A percentile compares a stretch with the other conserved stretches of the same genome.
Conservation (phyloP, 2,888 invertebrate species). For the Sthenelais limicola region DNA sequence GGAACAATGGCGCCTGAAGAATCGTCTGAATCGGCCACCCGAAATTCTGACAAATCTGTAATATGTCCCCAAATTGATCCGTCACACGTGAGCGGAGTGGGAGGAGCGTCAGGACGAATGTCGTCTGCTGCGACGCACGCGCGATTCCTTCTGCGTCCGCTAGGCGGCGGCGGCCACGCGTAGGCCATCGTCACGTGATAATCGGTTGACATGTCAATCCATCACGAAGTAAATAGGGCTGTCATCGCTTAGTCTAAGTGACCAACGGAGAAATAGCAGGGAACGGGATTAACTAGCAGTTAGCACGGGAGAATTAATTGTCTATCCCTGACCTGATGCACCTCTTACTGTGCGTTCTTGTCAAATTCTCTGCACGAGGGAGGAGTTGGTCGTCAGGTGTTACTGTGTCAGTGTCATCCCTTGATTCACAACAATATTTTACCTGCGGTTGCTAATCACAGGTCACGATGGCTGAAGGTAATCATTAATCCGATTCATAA, state of each 20-base stretch:
- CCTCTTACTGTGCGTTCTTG: too few relatives aligned
- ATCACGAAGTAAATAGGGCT: constrained; percentile 29
- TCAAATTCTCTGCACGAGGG: too few relatives aligned
- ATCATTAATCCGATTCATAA: too few relatives aligned
- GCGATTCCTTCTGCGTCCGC: constrained; percentile 1
- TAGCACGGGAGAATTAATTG: constrained; percentile 34
- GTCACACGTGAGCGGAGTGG: constrained; percentile 34
- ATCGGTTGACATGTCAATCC: constrained; percentile 33
- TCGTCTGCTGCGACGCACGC: constrained; percentile 27
- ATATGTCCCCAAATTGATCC: constrained; percentile 37
- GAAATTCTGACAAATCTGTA: too few relatives aligned
- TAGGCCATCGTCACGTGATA: constrained; percentile 15
- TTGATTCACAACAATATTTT: too few relatives aligned
- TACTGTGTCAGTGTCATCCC: too few relatives aligned
- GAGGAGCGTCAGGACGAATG: background rate
- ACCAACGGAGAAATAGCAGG: constrained; percentile 13
- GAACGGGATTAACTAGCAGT: constrained; percentile 29
- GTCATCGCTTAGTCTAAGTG: constrained; percentile 14
- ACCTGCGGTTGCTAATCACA: too few relatives aligned
- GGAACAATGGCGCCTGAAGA: too few relatives aligned
- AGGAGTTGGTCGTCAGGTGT: too few relatives aligned
- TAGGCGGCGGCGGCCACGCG: constrained; percentile 18
- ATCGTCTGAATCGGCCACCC: too few relatives aligned
- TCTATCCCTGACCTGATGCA: too few relatives aligned
- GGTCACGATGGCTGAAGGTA: too few relatives aligned